Evolutionary conservation across 2,888 invertebrate species (phyloP).

Genomic region (Microchrysa polita): DNA sequence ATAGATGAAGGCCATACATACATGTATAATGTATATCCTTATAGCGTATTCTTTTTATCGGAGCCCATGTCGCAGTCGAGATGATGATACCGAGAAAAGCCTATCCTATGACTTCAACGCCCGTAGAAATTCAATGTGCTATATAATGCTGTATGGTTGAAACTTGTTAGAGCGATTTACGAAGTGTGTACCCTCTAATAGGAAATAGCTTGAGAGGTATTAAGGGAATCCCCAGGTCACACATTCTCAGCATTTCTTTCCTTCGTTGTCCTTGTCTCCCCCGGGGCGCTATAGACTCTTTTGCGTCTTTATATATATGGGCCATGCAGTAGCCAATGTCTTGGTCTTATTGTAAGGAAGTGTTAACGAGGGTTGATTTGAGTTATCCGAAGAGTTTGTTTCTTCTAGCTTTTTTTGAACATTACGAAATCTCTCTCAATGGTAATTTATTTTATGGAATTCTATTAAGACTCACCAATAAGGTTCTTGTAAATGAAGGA

Average conservation of each 20-base stretch:
- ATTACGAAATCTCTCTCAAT: conserved; percentile 32
- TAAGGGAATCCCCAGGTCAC: conserved; percentile 28
- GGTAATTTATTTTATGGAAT: conserved; percentile 43
- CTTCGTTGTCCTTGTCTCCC: not conserved
- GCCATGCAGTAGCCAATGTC: conserved; percentile 1
- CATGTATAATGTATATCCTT: not conserved
- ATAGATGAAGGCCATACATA: not conserved
- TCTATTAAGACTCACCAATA: conserved; percentile 13
- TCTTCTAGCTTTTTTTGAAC: conserved; percentile 26
- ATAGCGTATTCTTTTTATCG: not conserved
- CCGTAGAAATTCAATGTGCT: conserved; percentile 37
- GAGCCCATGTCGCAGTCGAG: conserved; percentile 6
- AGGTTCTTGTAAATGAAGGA: not conserved
- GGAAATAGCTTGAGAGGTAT: conserved; percentile 35
- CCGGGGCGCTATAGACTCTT: not conserved
- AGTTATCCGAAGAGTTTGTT: conserved; percentile 40
- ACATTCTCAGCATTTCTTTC: conserved; percentile 10
- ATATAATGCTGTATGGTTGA: no score
- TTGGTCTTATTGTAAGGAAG: conserved; percentile 35
- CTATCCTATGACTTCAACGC: not conserved
- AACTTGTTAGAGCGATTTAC: conserved; percentile 41
- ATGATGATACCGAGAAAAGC: not conserved
- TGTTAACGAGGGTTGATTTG: conserved; percentile 45
- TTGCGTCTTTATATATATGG: not conserved
- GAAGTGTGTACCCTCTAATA: conserved; percentile 34